Base-by-base conservation (phyloP, 2,113 vertebrate species). In the Datnioides undecimradiatus region DNA sequence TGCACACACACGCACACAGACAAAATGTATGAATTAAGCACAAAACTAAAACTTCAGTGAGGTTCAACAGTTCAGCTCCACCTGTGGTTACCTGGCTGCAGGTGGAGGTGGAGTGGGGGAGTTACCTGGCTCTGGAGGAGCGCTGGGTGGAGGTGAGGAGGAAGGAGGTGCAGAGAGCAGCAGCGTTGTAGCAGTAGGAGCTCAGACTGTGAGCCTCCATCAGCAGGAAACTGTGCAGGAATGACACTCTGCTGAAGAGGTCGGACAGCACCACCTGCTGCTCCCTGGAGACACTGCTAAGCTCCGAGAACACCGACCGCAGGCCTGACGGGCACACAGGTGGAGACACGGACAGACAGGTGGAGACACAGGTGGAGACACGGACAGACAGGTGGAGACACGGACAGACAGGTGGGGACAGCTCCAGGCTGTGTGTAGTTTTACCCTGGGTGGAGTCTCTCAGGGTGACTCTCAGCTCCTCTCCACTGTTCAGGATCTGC, bases 191-290 rank as follows among this genome's bases (percentile, higher is more conserved):
- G 59, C 94, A 84, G 70, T 93, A 87, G 21, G 95, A 96, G 87
- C 92, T 93, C 45, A 96, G 81, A 2, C 93, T 94, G 76, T 94
- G 93, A 0, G 95, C 91, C 74, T 96, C 95, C 13, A 93, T 91
- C 89, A 96, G 76, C 57, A 96, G 87, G 85, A 96, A 96, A 38
- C 85, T 95, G 69, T 96, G 95, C 74, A 96, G 88, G 86, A 95
- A 96, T 43, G 94, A 87, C 2, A 96, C 90, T 13, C 95, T 91
- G 89, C 92, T 93, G 55, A 96, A 96, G 80, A 96, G 94, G 57
- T 96, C 94, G 0, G 94, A 94, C 72, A 95, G 94, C 8, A 88
- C 90, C 79, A 94, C 87, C 75, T 95, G 95, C 90, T 96, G 96
- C 70, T 94, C 91, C 33, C 67, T 89, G 11, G 95, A 94, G 1